Base-by-base conservation (phyloP, 92 coral and sea anemone genomes). In the Epizoanthus fatuus region DNA sequence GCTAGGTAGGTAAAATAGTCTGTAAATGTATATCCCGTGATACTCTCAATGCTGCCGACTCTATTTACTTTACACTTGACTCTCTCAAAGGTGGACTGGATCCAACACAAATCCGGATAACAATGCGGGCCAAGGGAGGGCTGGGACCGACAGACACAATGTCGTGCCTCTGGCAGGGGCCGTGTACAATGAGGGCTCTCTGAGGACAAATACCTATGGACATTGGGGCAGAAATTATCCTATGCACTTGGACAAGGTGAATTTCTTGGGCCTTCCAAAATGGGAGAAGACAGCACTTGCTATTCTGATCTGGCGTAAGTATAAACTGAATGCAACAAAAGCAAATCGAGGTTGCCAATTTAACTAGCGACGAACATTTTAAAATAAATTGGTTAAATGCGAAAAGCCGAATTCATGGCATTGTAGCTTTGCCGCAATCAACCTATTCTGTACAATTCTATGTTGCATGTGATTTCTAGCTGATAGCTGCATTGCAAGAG, bases 151-250 rank as follows among this genome's bases (percentile, higher is more conserved):
- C 63, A 55, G 90, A 38, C 75, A 72, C 63, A 86, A 86, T 54
- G 90, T 86, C 54, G 44, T 86, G 16, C 90, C 78, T 32, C 42
- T 81, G 86, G 86, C 77, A 47, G 85, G 63, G 57, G n/a, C 9
- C 19, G 45, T 40, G 17, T 80, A 79, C 79, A 44, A 70, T 4
- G 69, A 65, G 76, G 62, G 84, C 15, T 58, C 70, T 15, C 37
- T 56, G 0, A 59, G 49, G 8, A 13, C 85, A 40, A 12, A 16
- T 35, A 57, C 70, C 38, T 86, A 68, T 49, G 90, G 90, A 13
- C 69, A 86, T 2, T 80, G 68, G 90, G 78, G 80, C 42, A 79
- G 90, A 56, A 86, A 79, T 60, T 86, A 86, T 47, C 90, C 90
- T 8, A 71, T 60, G 66, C 69, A 80, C 71, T 47, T 67, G 5